These are phyloP conservation scores for Orthosia gracilis DNA, from an alignment of 2,888 invertebrate species.

Conservation along the genomic window DNA sequence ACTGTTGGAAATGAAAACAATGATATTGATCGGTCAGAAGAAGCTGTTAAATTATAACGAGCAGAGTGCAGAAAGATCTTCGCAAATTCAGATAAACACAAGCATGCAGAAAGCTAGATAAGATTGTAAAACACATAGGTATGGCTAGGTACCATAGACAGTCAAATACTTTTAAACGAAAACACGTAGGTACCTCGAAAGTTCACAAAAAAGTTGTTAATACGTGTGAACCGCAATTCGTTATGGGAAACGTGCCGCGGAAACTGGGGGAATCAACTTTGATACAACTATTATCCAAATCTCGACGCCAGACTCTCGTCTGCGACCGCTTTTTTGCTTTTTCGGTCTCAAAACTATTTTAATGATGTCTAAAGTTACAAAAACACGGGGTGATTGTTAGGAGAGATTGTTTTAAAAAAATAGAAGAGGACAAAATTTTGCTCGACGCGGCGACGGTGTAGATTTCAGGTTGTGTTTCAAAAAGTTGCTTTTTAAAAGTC, in stretches of 20 bases:
- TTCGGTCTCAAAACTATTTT: constrained; percentile 63
- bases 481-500: background rate
- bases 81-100: no score
- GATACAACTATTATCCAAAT: constrained; percentile 59
- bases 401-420: constrained; percentile 21
- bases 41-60: background rate
- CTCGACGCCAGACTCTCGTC: constrained; percentile 39
- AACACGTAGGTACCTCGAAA: constrained; percentile 28
- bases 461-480: constrained; percentile 11
- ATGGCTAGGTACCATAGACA: constrained; percentile 3
- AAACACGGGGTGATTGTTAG: constrained; percentile 38
- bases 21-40: background rate
- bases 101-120: background rate
- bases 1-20: background rate
- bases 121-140: background rate
- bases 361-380: constrained; percentile 61
- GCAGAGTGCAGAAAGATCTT: no score
- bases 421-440: constrained; percentile 14
- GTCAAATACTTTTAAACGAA: constrained; percentile 15
- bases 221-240: constrained; percentile 63
- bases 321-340: constrained; percentile 49
- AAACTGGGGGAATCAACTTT: constrained; percentile 60
- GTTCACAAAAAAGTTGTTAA: constrained; percentile 54
- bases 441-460: background rate
- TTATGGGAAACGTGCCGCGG: constrained; percentile 62